Conservation (phyloP, 2,888 invertebrate species). For the Sycophila texana region DNA sequence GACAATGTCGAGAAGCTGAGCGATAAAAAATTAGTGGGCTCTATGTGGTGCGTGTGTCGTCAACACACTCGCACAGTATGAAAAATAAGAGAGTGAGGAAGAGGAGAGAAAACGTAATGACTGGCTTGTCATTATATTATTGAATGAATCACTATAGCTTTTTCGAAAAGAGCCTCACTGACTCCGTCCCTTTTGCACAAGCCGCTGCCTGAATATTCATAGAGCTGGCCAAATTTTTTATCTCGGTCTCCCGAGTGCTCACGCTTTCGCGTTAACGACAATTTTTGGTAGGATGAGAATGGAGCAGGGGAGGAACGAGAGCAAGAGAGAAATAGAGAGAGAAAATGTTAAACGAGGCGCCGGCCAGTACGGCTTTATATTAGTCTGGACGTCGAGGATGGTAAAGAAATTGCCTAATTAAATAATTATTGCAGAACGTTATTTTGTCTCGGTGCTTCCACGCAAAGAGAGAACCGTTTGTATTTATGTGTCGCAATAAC, state of each 20-base stretch:
- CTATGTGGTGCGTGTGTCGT: neutral
- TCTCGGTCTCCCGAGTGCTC: neutral
- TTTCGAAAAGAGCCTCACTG: slow-evolving; percentile 8
- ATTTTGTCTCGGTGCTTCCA: slow-evolving; percentile 23
- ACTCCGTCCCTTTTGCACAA: slow-evolving; percentile 1
- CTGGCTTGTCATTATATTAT: slow-evolving; percentile 54
- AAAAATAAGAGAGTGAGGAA: too few species aligned
- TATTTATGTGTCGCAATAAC: slow-evolving; percentile 46
- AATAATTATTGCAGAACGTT: slow-evolving; percentile 39
- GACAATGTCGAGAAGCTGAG: slow-evolving; percentile 35
- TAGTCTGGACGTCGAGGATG: slow-evolving; percentile 5
- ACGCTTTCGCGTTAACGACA: slow-evolving; percentile 19
- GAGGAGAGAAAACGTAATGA: slow-evolving; percentile 22
- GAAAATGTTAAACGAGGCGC: slow-evolving; percentile 22
- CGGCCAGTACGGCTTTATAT: slow-evolving; percentile 1
- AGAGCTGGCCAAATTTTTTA: slow-evolving; percentile 37
- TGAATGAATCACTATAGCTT: slow-evolving; percentile 51
- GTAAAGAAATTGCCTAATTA: slow-evolving; percentile 50
- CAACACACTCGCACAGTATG: too few species aligned
- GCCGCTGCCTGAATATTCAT: slow-evolving; percentile 47
- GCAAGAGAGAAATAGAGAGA: slow-evolving; percentile 56
- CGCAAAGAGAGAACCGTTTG: slow-evolving; percentile 10
- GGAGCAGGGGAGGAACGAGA: neutral
- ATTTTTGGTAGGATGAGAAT: slow-evolving; percentile 14
- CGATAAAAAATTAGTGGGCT: slow-evolving; percentile 43